A percentile compares a stretch with the other conserved stretches of the same genome.
Conservation (phyloP, 2,888 invertebrate species). For the Drosophila pseudotalamancana region DNA sequence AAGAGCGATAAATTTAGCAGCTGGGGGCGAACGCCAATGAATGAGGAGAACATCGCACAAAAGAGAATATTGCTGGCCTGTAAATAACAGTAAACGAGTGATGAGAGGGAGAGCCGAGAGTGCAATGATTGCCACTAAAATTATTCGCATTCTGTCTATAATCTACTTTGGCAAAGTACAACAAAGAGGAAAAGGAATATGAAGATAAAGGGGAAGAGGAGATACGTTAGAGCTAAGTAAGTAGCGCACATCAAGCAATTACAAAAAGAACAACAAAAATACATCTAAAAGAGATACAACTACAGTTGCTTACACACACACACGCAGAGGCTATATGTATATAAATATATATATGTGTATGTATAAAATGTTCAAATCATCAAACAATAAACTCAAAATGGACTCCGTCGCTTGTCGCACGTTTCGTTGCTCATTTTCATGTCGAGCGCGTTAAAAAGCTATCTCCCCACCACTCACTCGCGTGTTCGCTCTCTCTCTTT, state of each 20-base stretch:
- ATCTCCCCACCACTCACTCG: slow-evolving; percentile 44
- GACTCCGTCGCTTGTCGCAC: slow-evolving; percentile 83
- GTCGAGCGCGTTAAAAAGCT: slow-evolving; percentile 77
- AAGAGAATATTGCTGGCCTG: slow-evolving; percentile 30
- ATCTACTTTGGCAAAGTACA: slow-evolving; percentile 21
- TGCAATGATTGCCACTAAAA: slow-evolving; percentile 31
- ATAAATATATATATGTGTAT: slow-evolving; percentile 53
- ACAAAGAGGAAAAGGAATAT: slow-evolving; percentile 7
- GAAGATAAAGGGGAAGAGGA: background rate
- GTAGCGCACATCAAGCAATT: slow-evolving; percentile 60
- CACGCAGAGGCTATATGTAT: slow-evolving; percentile 20
- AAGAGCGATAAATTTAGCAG: slow-evolving; percentile 69
- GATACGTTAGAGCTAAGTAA: slow-evolving; percentile 50
- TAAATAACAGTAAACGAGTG: slow-evolving; percentile 38
- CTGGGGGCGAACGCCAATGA: slow-evolving; percentile 12
- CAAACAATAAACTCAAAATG: slow-evolving; percentile 85
- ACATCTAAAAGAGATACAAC: slow-evolving; percentile 51
- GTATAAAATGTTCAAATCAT: slow-evolving; percentile 84
- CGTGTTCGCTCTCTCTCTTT: slow-evolving; percentile 14
- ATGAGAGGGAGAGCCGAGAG: background rate
- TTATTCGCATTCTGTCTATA: slow-evolving; percentile 14
- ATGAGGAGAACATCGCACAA: slow-evolving; percentile 18
- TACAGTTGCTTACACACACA: slow-evolving; percentile 44
- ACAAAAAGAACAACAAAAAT: slow-evolving; percentile 45
- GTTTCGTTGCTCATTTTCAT: slow-evolving; percentile 82